Evolutionary conservation across 2,797 vertebrate genomes (phyloP).

Genomic region (Scomberomorus guttatus): DNA sequence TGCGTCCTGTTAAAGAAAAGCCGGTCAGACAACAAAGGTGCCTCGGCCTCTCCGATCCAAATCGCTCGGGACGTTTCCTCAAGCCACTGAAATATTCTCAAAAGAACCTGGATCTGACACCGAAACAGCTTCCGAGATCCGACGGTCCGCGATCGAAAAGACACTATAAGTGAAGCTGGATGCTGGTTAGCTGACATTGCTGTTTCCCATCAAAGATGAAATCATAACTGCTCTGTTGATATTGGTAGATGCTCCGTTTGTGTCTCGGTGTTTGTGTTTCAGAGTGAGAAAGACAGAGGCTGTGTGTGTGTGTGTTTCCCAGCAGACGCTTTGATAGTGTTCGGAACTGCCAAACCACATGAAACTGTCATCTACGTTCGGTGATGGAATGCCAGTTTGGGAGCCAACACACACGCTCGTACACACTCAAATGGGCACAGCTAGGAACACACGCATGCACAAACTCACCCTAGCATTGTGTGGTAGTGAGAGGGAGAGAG

Average conservation of each 20-base stretch:
- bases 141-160: constrained; percentile 37
- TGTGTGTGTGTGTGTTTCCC: constrained; percentile 66
- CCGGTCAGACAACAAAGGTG: constrained; percentile 43
- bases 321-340: constrained; percentile 66
- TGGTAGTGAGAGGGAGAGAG: constrained; percentile 32
- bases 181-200: constrained; percentile 48
- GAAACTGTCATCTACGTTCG: constrained; percentile 71
- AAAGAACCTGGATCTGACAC: constrained; percentile 36
- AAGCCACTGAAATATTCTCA: constrained; percentile 37
- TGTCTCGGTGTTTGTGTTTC: constrained; percentile 70
- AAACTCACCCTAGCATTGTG: constrained; percentile 38
- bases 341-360: constrained; percentile 74
- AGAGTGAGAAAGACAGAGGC: constrained; percentile 52
- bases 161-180: constrained; percentile 46
- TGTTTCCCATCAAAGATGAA: constrained; percentile 73
- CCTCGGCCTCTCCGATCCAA: constrained; percentile 14
- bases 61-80: constrained; percentile 34
- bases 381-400: constrained; percentile 67
- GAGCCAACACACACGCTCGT: constrained; percentile 45
- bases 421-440: constrained; percentile 33
- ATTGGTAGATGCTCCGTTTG: constrained; percentile 67
- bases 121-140: constrained; percentile 27
- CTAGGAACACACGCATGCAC: constrained; percentile 12
- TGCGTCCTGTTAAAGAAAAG: constrained; percentile 42
- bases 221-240: constrained; percentile 73